phyloP scores from a whole-genome alignment of 2,113 vertebrate genomes.

The Prolemur simus region DNA sequence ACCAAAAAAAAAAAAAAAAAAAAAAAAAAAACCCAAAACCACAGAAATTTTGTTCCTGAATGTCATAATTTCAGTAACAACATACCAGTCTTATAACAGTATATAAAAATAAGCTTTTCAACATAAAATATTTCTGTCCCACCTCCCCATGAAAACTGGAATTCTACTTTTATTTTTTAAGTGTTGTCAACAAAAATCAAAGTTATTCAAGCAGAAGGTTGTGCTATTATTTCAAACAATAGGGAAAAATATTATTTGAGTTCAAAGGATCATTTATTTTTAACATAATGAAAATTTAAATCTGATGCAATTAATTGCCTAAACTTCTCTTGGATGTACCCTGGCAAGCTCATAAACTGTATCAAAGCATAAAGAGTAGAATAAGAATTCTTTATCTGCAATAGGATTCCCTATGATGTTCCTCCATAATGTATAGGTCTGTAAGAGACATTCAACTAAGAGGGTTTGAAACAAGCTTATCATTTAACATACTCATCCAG shows the following conservation, averaged over 20 bases:
- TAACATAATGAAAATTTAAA: not conserved
- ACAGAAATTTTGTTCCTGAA: not conserved
- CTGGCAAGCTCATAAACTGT: not conserved
- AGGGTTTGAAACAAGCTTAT: slow-evolving; percentile 49
- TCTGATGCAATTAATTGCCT: not conserved
- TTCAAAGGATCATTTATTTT: not conserved
- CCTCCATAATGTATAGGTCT: slow-evolving; percentile 41
- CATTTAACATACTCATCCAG: slow-evolving; percentile 66
- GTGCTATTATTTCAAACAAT: not conserved
- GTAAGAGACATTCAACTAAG: slow-evolving; percentile 58
- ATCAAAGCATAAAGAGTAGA: not conserved
- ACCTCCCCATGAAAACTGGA: not conserved
- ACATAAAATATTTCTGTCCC: not conserved
- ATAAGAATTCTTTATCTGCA: slow-evolving; percentile 43
- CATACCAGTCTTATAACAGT: not conserved
- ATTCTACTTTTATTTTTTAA: slow-evolving; percentile 22
- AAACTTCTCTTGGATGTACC: not conserved
- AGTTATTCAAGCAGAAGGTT: not conserved
- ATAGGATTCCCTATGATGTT: slow-evolving; percentile 5
- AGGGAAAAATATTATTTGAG: not conserved
- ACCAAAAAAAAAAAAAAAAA: not conserved
- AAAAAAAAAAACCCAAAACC: not conserved
- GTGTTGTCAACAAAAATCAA: not conserved
- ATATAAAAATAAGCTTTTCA: not conserved
- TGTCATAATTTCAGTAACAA: not conserved